Evolutionary conservation across 2,888 invertebrate genomes (phyloP), one percentile per base, ranked within the genome.

Genomic region (Allophyes oxyacanthae): DNA sequence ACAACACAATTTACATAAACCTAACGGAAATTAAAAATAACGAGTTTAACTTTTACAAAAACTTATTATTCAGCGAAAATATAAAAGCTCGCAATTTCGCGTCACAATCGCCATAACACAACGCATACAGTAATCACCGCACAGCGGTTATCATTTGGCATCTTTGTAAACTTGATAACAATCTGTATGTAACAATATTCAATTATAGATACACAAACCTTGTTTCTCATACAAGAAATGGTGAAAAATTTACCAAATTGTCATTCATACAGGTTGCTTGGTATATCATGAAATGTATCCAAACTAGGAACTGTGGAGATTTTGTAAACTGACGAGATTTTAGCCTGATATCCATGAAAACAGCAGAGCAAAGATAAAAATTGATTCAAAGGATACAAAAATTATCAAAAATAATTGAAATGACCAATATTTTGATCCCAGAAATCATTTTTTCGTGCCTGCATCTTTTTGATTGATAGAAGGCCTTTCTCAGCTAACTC

Each of bases 191-290:
- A 66, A 67, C 48, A 52, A 59, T 72, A 71, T 64, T 71, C 62
- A 64, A 75, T 45, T 62, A 71, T 44, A 75, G 65, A 73, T 67
- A 75, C 75, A 71, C 46, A 58, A 60, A 36, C 56, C 65, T 55
- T 51, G 55, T 59, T 49, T 63, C 51, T 62, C 63, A 65, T 65
- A 68, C 60, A 64, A 63, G 57, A 66, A 49, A 60, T 50, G 33
- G 57, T 72, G 76, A 73, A 75, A 75, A 75, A 72, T 69, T 62
- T 75, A 75, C 75, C 73, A 75, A 75, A 75, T 75, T 75, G 75
- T 75, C 59, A 70, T 62, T 56, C 43, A 63, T 41, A 41, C 38
- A 43, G 36, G 43, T 46, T 50, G 43, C 53, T 66, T 53, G 60
- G 36, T 52, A 40, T 9, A 30, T 34, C 26, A 37, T 42, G 32